Evolutionary conservation across 2,797 vertebrate species (phyloP).

Genomic region (Xiphorhynchus erythropygius): DNA sequence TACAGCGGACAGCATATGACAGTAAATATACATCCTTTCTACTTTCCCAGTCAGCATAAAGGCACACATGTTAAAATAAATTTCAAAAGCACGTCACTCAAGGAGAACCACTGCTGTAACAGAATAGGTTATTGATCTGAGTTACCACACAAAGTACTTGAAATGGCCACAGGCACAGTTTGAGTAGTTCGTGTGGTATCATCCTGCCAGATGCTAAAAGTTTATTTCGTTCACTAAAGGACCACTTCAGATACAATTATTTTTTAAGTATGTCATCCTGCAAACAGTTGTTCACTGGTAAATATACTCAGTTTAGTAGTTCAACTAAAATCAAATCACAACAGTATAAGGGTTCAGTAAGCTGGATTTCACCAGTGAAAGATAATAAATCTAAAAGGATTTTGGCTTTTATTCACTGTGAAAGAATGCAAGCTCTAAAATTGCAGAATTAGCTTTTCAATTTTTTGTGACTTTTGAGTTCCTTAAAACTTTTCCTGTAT

Average conservation of each 20-base stretch:
- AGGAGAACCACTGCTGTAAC: neutral
- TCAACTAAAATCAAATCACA: neutral
- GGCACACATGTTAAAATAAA: neutral
- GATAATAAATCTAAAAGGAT: neutral
- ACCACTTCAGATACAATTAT: neutral
- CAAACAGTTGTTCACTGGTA: neutral
- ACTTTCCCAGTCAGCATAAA: neutral
- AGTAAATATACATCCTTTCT: slow-evolving; percentile 76
- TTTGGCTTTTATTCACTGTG: neutral
- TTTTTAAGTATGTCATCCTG: neutral
- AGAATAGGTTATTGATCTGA: neutral
- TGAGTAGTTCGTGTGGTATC: neutral
- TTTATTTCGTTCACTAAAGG: neutral
- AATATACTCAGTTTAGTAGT: neutral
- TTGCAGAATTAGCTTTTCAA: neutral
- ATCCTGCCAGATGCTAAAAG: neutral
- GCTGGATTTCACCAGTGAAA: neutral
- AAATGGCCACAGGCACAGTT: neutral
- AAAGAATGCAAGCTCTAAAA: neutral
- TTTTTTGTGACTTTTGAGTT: neutral
- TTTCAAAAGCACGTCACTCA: slow-evolving; percentile 19
- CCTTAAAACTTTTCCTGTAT: neutral
- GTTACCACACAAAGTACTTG: neutral
- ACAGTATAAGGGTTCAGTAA: neutral
- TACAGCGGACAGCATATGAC: slow-evolving; percentile 78